Evolutionary conservation across 2,797 vertebrate species (phyloP).

Genomic region (Arctocebus calabarensis): DNA sequence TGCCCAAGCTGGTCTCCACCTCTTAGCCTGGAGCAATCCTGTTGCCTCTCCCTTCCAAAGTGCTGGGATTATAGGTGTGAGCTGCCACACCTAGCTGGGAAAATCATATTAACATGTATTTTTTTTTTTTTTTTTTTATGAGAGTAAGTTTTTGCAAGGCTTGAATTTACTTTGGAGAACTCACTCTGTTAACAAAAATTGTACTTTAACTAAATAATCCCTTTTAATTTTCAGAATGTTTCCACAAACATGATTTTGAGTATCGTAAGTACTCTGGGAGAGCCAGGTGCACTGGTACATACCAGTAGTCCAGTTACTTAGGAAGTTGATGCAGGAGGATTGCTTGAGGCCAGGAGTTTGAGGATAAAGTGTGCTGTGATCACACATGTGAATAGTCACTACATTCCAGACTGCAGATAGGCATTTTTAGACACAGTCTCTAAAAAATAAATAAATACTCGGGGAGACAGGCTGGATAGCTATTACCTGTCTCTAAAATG

Average conservation of each 20-base stretch:
- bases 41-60: neutral
- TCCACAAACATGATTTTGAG: neutral
- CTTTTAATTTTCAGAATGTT: neutral
- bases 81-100: neutral
- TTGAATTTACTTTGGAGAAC: conserved; percentile 23
- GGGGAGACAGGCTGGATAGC: neutral
- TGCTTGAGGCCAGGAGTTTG: neutral
- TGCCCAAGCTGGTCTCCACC: neutral
- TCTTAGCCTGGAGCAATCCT: neutral
- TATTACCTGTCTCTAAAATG: neutral
- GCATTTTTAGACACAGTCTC: neutral
- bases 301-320: neutral
- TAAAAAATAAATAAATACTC: neutral
- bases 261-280: neutral
- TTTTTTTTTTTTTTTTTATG: conserved; percentile 13
- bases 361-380: neutral
- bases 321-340: neutral
- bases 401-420: neutral
- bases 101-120: neutral
- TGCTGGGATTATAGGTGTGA: neutral
- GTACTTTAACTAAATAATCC: neutral
- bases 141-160: neutral
- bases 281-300: neutral
- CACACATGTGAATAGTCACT: neutral
- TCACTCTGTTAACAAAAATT: neutral